Percentiles rank a stretch among this genome's conserved stretches.
Conservation (phyloP, 2,113 vertebrate species). For the Aspiorhynchus laticeps region DNA sequence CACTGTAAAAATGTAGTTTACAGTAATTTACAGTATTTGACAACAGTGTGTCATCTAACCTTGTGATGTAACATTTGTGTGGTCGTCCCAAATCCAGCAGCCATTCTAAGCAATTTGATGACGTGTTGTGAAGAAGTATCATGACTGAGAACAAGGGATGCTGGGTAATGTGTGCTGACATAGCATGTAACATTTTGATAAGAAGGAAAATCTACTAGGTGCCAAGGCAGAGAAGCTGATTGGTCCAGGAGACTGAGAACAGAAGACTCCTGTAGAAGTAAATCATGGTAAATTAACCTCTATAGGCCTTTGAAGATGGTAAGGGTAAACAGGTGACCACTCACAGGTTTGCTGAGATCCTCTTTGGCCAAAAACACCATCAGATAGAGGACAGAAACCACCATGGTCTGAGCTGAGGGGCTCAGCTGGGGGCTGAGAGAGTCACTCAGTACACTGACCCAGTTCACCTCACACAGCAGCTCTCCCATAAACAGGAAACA, state of each 20-base stretch:
- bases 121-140: constrained; percentile 82
- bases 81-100: constrained; percentile 84
- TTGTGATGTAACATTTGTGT: constrained; percentile 76
- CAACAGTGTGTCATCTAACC: constrained; percentile 71
- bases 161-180: constrained; percentile 89
- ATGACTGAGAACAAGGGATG: constrained; percentile 82
- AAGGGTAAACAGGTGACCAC: constrained; percentile 40
- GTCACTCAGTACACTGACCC: constrained; percentile 90
- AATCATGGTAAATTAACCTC: neutral
- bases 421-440: constrained; percentile 79
- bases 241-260: constrained; percentile 89
- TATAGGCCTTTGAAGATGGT: neutral
- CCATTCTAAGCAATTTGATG: constrained; percentile 84
- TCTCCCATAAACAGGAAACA: constrained; percentile 94
- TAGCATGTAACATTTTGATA: constrained; percentile 89
- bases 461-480: constrained; percentile 92
- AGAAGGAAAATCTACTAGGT: constrained; percentile 85
- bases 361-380: constrained; percentile 93
- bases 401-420: constrained; percentile 79
- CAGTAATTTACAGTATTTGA: neutral
- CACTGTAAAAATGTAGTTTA: neutral
- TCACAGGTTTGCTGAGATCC: constrained; percentile 82
- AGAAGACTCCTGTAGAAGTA: constrained; percentile 83
- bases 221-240: constrained; percentile 89
- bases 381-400: constrained; percentile 93